Evolutionary conservation across 64 coral and sea anemone species (phyloP).

Genomic region (Hydrozoanthus tunicans): DNA sequence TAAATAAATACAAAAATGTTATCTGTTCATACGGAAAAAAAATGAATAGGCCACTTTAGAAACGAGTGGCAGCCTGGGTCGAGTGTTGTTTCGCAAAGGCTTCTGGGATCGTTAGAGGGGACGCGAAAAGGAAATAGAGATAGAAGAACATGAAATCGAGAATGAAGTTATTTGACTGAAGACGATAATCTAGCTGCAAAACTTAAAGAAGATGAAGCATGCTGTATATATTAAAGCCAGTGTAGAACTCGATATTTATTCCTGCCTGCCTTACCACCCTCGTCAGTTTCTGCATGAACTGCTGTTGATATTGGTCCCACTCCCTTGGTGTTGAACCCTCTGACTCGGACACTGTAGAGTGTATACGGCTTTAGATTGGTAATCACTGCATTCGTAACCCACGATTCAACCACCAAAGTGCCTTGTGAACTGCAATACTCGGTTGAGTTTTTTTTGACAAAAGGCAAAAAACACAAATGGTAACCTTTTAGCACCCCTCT

Average conservation of each 20-base stretch:
- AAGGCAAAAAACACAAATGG: slow-evolving; percentile 5
- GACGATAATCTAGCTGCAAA: no score
- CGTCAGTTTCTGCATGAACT: slow-evolving; percentile 4
- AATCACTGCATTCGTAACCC: background rate
- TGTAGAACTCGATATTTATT: background rate
- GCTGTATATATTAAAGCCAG: no score
- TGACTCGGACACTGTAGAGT: slow-evolving; percentile 28
- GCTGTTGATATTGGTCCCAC: slow-evolving; percentile 15
- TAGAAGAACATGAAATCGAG: no score
- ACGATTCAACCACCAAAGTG: background rate
- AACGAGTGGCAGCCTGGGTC: no score
- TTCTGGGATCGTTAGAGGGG: no score
- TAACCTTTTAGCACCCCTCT: slow-evolving; percentile 33
- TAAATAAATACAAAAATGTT: no score
- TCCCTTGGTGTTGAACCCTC: slow-evolving; percentile 4
- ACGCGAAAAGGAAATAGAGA: no score
- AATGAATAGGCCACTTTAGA: no score
- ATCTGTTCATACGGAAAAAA: no score
- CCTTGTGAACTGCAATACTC: background rate
- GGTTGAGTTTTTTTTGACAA: background rate
- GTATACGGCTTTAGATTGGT: slow-evolving; percentile 12
- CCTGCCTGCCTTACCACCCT: slow-evolving; percentile 21
- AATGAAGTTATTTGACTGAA: no score
- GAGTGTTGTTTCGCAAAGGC: no score
- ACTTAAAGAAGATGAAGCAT: no score